A percentile compares a stretch with the other conserved stretches of the same genome.
Conservation (phyloP, 2,888 invertebrate species). For the Chrysolina americana region DNA sequence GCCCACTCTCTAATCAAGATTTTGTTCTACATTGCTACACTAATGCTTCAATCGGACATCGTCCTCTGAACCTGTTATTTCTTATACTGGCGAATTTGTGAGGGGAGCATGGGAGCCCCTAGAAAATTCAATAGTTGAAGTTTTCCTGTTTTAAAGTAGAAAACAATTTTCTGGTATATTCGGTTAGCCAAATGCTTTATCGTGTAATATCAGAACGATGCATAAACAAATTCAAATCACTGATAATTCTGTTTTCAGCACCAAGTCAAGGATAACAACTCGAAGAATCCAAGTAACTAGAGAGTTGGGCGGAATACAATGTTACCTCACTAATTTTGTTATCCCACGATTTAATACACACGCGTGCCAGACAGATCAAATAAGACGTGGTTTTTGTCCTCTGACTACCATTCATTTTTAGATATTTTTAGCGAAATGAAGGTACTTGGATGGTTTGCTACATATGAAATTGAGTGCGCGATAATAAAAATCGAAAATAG, state of each 20-base stretch:
- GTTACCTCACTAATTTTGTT: conserved; percentile 28
- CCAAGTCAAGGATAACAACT: conserved; percentile 37
- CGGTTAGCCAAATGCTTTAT: not conserved
- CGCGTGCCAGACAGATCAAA: not conserved
- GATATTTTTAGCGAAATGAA: too few species aligned
- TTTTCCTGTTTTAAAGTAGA: too few species aligned
- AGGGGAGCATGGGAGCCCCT: too few species aligned
- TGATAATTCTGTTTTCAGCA: not conserved
- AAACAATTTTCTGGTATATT: not conserved
- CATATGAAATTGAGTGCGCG: too few species aligned
- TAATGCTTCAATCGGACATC: too few species aligned
- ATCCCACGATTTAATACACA: not conserved
- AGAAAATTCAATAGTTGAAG: too few species aligned
- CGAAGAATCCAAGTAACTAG: conserved; percentile 34
- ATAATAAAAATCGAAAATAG: too few species aligned
- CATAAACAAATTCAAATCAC: not conserved
- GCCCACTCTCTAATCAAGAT: too few species aligned
- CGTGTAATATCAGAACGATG: not conserved
- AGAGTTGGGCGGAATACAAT: conserved; percentile 32
- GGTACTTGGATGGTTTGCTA: too few species aligned
- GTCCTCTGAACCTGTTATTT: too few species aligned
- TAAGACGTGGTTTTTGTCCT: not conserved
- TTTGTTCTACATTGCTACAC: too few species aligned
- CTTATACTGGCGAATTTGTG: too few species aligned
- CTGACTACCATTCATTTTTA: not conserved